A percentile compares a stretch with the other conserved stretches of the same genome.
Conservation (phyloP, 2,113 vertebrate genomes). For the Engraulis encrasicolus region DNA sequence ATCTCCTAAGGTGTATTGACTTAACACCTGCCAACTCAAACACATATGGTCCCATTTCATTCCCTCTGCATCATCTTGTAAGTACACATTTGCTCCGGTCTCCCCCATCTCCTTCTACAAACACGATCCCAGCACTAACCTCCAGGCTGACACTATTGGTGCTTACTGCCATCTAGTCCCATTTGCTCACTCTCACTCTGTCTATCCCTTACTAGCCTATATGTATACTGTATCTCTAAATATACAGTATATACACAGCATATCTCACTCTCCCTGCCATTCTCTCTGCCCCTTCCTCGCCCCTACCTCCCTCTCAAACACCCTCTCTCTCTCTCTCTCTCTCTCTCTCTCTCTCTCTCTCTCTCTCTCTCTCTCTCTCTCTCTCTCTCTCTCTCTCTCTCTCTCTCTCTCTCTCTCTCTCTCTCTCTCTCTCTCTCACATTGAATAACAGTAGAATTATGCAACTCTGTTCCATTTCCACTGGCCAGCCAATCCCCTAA, state of each 20-base stretch:
- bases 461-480: slow-evolving; percentile 56
- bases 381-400: slow-evolving; percentile 10
- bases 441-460: slow-evolving; percentile 54
- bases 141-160: background rate
- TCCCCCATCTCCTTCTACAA: background rate
- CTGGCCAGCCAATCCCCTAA: slow-evolving; percentile 45
- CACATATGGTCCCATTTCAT: background rate
- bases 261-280: background rate
- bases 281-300: too few relatives aligned
- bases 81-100: background rate
- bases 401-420: background rate
- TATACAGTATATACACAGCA: background rate
- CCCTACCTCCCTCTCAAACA: background rate
- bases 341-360: background rate
- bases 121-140: background rate
- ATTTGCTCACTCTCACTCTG: too few relatives aligned
- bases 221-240: too few relatives aligned
- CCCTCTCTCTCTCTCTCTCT: background rate
- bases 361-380: background rate
- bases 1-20: too few relatives aligned
- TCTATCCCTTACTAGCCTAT: too few relatives aligned
- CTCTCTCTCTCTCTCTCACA: slow-evolving; percentile 11
- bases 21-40: too few relatives aligned
- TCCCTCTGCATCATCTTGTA: background rate
- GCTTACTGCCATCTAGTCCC: too few relatives aligned